Conservation (phyloP, 2,797 vertebrate species). For the Pipistrellus nathusii region DNA sequence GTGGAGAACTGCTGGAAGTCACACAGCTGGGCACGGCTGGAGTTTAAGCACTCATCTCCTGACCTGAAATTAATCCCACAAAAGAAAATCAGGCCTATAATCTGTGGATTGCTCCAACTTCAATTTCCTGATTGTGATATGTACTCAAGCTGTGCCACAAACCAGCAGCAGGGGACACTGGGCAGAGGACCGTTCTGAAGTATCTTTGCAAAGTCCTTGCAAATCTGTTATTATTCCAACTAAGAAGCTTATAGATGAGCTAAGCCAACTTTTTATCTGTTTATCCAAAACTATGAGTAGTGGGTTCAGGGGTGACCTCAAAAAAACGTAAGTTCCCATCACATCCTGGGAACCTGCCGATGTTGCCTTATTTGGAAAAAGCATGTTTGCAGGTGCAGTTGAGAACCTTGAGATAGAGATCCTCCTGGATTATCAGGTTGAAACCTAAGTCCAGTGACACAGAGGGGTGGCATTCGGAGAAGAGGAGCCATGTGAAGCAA, state of each 20-base stretch:
- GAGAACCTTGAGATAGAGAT: not conserved
- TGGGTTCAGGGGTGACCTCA: not conserved
- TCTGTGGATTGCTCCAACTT: rapidly evolving
- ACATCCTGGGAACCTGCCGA: not conserved
- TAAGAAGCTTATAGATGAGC: not conserved
- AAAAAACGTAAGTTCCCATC: rapidly evolving
- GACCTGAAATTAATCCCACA: not conserved
- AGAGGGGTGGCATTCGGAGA: not conserved
- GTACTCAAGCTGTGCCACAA: rapidly evolving
- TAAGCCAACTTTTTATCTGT: not conserved
- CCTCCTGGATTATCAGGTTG: not conserved
- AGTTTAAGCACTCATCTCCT: not conserved
- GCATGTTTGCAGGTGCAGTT: rapidly evolving
- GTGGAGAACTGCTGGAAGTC: not conserved
- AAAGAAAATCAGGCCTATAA: not conserved
- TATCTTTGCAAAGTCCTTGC: not conserved
- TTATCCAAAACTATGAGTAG: rapidly evolving
- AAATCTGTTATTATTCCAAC: not conserved
- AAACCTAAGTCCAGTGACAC: too few species aligned
- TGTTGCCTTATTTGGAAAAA: not conserved
- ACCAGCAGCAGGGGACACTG: rapidly evolving
- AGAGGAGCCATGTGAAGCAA: rapidly evolving
- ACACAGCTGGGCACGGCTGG: not conserved
- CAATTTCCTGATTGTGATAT: rapidly evolving
- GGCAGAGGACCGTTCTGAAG: rapidly evolving